These are phyloP conservation scores for Epirrhoe tristata DNA, from an alignment of 2,888 invertebrate genomes.

Conservation along the genomic window DNA sequence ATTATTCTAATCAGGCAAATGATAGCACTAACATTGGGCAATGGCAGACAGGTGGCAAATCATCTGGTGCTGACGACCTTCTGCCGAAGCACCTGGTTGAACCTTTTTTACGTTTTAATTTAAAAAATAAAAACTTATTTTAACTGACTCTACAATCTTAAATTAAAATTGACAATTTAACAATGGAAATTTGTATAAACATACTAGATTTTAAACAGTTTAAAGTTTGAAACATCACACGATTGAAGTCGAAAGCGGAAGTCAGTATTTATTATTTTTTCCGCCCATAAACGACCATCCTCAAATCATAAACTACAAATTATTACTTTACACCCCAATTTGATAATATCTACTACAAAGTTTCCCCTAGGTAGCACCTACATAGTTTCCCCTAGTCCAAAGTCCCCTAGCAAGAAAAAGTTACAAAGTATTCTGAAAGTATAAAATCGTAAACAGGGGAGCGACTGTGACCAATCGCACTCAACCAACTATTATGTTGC, in stretches of 20 bases:
- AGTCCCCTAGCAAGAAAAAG: constrained; percentile 4
- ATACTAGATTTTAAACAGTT: background rate
- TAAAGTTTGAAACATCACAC: background rate
- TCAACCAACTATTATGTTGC: constrained; percentile 1
- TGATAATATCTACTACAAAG: constrained; percentile 23
- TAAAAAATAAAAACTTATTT: background rate
- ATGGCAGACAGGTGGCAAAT: background rate
- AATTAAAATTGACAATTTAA: background rate
- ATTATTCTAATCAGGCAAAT: background rate
- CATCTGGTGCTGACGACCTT: constrained; percentile 1
- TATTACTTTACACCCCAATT: constrained; percentile 11
- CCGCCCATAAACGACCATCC: background rate
- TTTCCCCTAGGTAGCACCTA: constrained; percentile 6
- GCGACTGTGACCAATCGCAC: constrained; percentile 5
- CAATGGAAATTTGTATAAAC: background rate
- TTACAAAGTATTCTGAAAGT: constrained; percentile 17
- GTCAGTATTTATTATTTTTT: background rate
- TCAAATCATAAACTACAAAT: constrained; percentile 11
- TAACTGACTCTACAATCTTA: background rate
- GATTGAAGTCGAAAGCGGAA: background rate
- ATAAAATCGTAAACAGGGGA: constrained; percentile 28
- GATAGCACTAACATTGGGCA: background rate
- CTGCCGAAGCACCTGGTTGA: constrained; percentile 21
- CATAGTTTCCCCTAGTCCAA: constrained; percentile 5
- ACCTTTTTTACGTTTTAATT: background rate